Evolutionary conservation across 2,797 vertebrate species (phyloP).

Genomic region (Thaleichthys pacificus): DNA sequence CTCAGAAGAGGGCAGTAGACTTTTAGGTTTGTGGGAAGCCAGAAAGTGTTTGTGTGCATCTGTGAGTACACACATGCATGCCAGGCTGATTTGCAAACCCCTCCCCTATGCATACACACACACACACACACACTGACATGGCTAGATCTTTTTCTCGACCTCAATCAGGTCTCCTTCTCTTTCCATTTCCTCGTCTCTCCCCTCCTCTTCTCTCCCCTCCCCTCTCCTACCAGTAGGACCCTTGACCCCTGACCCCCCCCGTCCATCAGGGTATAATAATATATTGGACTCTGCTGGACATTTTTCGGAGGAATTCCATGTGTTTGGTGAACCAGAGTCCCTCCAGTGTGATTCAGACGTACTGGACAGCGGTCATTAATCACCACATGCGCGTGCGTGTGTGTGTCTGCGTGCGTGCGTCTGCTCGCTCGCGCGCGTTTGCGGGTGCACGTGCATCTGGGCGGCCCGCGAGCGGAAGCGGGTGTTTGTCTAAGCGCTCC

Average conservation of each 20-base stretch:
- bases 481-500: conserved; percentile 42
- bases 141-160: not conserved
- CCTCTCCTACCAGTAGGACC: conserved; percentile 14
- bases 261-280: conserved; percentile 65
- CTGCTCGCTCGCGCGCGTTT: conserved; percentile 20
- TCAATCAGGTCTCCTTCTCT: not conserved
- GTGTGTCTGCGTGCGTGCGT: not conserved
- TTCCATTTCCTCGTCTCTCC: not conserved
- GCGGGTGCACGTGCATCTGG: conserved; percentile 29
- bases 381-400: conserved; percentile 45
- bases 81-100: not conserved
- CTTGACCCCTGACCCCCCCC: conserved; percentile 26
- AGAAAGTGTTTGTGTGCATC: conserved; percentile 26
- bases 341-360: conserved; percentile 69
- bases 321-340: conserved; percentile 72
- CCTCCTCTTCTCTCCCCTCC: not conserved
- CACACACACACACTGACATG: not conserved
- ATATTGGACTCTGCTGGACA: conserved; percentile 70
- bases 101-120: conserved; percentile 14
- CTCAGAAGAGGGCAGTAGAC: conserved; percentile 4
- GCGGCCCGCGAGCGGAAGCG: conserved; percentile 43
- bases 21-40: not conserved
- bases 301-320: conserved; percentile 73
- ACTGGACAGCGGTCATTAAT: conserved; percentile 70
- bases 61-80: conserved; percentile 31